Base-by-base conservation (phyloP, 2,888 invertebrate species). In the Eugnorisma glareosa region DNA sequence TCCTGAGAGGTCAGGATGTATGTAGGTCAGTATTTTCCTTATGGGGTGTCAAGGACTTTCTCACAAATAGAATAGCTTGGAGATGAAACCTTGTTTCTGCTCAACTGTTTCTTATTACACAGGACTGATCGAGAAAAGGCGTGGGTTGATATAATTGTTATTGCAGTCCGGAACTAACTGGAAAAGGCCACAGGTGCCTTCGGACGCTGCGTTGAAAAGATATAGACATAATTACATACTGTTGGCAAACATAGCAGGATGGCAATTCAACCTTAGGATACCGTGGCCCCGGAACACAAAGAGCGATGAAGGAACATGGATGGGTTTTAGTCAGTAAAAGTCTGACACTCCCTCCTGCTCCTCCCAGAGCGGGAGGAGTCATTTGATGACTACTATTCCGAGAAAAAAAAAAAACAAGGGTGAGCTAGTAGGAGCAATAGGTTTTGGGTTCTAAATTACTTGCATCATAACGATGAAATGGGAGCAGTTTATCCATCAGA, bases 21-120 rank as follows among this genome's bases (percentile, higher is more conserved):
- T 86, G 66, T 87, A 86, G 88, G 87, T 81, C 86, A 86, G 75
- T 64, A 43, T 54, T 79, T 81, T 81, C 74, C 82, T 87, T 82
- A 76, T 72, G 57, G 82, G 70, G 73, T 85, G 82, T 73, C 83
- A 84, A 84, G 83, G 83, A 84, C 79, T 84, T 43, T 31, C 43
- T 63, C 48, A 77, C 28, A 72, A 82, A 73, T 85, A 73, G 72
- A 70, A 67, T 54, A 37, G 68, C 24, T 73, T 43, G 10, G 21
- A 73, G 35, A 73, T 57, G 24, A 73, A 45, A n/a, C 54, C 71
- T 59, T 37, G 13, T 59, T 45, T 48, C 8, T 35, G 15, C 31
- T 43, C 48, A 13, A 54, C 18, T 73, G 51, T 67, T 72, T 67
- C n/a, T 18, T 48, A 37, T 15, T 59, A 43, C 43, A 13, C 21